Percentiles rank a stretch among this genome's conserved stretches.
Evolutionary conservation across 2,888 invertebrate species (phyloP).

Genomic region (Tetranychus piercei): DNA sequence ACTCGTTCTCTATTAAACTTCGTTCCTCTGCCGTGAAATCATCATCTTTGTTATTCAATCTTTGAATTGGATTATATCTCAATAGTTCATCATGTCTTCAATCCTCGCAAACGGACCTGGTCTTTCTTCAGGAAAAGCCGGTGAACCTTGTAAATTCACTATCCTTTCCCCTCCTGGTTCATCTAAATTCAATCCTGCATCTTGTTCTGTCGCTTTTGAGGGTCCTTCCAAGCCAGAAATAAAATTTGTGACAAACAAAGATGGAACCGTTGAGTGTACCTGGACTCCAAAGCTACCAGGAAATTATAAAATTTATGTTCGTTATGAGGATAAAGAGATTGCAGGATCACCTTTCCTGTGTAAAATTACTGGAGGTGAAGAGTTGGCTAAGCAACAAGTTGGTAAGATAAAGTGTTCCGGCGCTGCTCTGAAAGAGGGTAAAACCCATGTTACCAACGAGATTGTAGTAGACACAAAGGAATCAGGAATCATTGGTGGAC

Average conservation of each 20-base stretch:
- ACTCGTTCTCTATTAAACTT: not conserved
- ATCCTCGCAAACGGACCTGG: conserved; percentile 13
- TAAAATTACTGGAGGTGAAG: conserved; percentile 21
- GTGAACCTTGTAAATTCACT: conserved; percentile 11
- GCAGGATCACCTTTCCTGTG: conserved; percentile 21
- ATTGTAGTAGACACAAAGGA: conserved; percentile 20
- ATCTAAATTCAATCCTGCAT: conserved; percentile 11
- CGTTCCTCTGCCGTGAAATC: not conserved
- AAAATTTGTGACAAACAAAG: conserved; percentile 21
- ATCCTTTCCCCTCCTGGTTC: conserved; percentile 12
- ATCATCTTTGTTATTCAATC: not conserved
- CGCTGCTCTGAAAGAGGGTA: conserved; percentile 19
- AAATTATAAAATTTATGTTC: conserved; percentile 22
- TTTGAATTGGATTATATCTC: not conserved
- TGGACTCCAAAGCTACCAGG: conserved; percentile 22
- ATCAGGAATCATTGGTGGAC: conserved; percentile 23
- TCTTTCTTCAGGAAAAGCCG: conserved; percentile 11
- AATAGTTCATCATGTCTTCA: conserved; percentile 30
- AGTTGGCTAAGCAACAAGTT: conserved; percentile 14
- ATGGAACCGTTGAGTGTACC: conserved; percentile 19
- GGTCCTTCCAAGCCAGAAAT: conserved; percentile 24
- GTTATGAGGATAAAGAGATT: conserved; percentile 22
- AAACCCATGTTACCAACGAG: conserved; percentile 19
- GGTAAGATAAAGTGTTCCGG: conserved; percentile 21
- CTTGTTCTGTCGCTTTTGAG: conserved; percentile 16